phyloP scores from a whole-genome alignment of 2,113 vertebrate species.

The Lethenteron reissneri region DNA sequence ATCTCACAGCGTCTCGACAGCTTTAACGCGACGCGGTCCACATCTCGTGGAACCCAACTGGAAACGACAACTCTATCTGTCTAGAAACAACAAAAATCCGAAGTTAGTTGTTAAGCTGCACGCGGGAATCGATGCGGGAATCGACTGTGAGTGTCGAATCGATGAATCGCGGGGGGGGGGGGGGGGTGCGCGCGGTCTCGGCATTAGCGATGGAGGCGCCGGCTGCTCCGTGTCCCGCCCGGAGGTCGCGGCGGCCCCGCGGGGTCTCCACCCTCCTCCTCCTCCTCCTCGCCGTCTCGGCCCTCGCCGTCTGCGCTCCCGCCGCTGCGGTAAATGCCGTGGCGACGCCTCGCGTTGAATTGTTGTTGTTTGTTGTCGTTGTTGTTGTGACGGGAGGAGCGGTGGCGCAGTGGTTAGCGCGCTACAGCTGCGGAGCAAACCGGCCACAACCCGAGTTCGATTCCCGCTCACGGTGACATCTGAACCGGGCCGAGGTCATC shows the following conservation, averaged over 20 bases:
- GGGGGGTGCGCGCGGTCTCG: background rate
- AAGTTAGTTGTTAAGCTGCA: background rate
- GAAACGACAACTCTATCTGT: too few relatives aligned
- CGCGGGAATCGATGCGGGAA: background rate
- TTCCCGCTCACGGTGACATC: slow-evolving; percentile 5
- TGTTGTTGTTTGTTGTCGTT: background rate
- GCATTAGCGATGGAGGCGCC: background rate
- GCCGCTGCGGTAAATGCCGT: slow-evolving; percentile 14
- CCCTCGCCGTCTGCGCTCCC: slow-evolving; percentile 12
- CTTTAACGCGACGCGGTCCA: background rate
- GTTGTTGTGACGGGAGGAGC: background rate
- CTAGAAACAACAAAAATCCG: too few relatives aligned
- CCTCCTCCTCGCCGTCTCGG: slow-evolving; percentile 1
- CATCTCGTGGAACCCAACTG: background rate
- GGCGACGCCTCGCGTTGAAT: slow-evolving; percentile 6
- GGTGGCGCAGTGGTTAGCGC: slow-evolving; percentile 9
- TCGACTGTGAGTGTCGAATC: background rate
- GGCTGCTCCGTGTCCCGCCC: background rate
- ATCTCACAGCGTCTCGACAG: background rate
- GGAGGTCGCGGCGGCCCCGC: background rate
- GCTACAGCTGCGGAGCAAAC: background rate
- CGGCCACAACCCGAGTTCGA: background rate
- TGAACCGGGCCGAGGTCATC: background rate
- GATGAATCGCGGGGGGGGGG: background rate
- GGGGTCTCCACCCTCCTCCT: slow-evolving; percentile 2